Base-by-base conservation (phyloP, 2,888 invertebrate species). In the Habroteleia sp. region DNA sequence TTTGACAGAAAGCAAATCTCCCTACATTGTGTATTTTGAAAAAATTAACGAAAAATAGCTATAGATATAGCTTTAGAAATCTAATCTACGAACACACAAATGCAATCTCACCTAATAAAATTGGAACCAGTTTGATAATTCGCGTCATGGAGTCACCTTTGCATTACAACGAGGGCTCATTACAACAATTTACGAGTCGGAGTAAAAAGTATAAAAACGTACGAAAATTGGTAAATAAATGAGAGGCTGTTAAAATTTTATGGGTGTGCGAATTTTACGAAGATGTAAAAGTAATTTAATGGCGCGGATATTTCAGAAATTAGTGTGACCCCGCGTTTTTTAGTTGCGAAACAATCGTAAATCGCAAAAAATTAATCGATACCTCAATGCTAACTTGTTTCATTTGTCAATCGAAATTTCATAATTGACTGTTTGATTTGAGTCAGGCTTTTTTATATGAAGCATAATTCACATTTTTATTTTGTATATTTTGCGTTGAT, bases 201-300 rank as follows among this genome's bases (percentile, higher is more conserved):
- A 23, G 16, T 17, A 46, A 37, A 48, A 25, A 8, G 13, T 3
- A 42, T 14, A 25, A 60, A 46, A 41, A 4, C 17, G 20, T 13
- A 17, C n/a, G 29, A 41, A 37, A 60, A 37, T 46, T 37, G 31
- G 16, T 37, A 37, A 60, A 60, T 27, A 37, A 46, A 37, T 42
- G 35, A 11, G 25, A 1, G 39, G 48, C 8, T 46, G 48, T 48
- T 62, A 62, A 62, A 48, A 31, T 62, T 62, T 62, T 48, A 62
- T 17, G 46, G 25, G 14, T 25, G 2, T 33, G 14, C 27, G 37
- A 60, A 27, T 44, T 56, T 31, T 3, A 29, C 8, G 35, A 31
- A 27, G 58, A 37, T 14, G 60, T 11, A 25, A 46, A 46, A 60
- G 33, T 37, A 20, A 14, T 27, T 37, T 25, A 35, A 37, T 37